phyloP scores from a whole-genome alignment of 2,113 vertebrate genomes.

The Bubo bubo region DNA sequence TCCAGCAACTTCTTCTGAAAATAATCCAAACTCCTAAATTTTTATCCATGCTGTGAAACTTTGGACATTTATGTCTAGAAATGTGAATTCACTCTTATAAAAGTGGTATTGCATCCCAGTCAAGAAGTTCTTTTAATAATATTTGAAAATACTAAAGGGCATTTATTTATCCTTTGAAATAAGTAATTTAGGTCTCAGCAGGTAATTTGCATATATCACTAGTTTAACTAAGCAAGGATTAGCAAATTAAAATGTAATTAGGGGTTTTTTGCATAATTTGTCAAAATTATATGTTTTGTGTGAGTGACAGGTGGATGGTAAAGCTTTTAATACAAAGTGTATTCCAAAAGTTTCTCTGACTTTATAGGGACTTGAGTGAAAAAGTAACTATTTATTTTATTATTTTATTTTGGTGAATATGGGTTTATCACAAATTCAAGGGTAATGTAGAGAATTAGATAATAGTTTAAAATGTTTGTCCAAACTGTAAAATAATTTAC shows the following conservation, averaged over 20 bases:
- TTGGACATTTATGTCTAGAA: background rate
- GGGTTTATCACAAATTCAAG: background rate
- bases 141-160: conserved; percentile 35
- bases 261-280: conserved; percentile 36
- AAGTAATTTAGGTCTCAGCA: conserved; percentile 60
- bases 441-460: background rate
- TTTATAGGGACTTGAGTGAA: conserved; percentile 37
- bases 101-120: background rate
- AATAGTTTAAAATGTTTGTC: background rate
- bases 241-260: conserved; percentile 75
- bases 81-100: background rate
- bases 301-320: conserved; percentile 55
- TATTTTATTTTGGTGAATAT: background rate
- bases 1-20: background rate
- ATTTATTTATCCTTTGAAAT: conserved; percentile 71
- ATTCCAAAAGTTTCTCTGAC: conserved; percentile 57
- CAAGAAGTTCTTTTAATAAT: conserved; percentile 42
- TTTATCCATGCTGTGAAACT: background rate
- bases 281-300: conserved; percentile 67
- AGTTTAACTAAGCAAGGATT: conserved; percentile 69
- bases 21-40: background rate
- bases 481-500: background rate
- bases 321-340: conserved; percentile 40
- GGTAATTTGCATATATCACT: conserved; percentile 69
- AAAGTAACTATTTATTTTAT: conserved; percentile 21